phyloP scores from a whole-genome alignment of 2,888 invertebrate species.

The Escarpia spicata region DNA sequence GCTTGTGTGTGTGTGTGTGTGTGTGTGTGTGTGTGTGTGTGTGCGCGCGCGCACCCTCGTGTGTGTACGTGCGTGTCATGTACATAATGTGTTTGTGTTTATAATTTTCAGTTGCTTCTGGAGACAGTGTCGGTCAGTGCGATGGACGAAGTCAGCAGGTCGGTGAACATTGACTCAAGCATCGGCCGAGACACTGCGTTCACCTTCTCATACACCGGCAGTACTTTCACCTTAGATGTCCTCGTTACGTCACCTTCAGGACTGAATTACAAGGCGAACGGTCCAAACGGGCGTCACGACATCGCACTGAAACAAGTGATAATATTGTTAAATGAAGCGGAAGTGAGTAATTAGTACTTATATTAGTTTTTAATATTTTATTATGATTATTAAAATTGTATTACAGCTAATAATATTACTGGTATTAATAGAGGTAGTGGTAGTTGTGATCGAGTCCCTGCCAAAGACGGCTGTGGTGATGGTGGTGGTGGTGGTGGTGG shows the following conservation, averaged over 20 bases:
- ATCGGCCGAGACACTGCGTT: neutral
- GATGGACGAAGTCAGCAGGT: neutral
- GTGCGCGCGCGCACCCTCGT: neutral
- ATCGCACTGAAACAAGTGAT: too few relatives aligned
- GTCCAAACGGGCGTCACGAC: neutral
- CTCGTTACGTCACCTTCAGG: neutral
- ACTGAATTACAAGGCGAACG: neutral
- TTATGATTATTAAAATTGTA: too few relatives aligned
- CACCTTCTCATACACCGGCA: neutral
- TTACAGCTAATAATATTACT: too few relatives aligned
- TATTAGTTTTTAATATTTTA: too few relatives aligned
- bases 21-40: neutral
- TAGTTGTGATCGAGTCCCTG: too few relatives aligned
- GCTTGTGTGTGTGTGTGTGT: neutral
- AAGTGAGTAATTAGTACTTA: too few relatives aligned
- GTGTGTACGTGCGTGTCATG: neutral
- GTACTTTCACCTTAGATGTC: neutral
- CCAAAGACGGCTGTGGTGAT: too few relatives aligned
- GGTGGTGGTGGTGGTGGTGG: too few relatives aligned
- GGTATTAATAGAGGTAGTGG: too few relatives aligned
- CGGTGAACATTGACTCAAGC: neutral
- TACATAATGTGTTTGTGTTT: too few relatives aligned
- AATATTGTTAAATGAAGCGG: too few relatives aligned
- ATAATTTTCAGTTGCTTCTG: neutral
- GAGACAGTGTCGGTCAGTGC: neutral